Evolutionary conservation across 2,888 invertebrate genomes (phyloP).

Genomic region (Cheilosia scutellata): DNA sequence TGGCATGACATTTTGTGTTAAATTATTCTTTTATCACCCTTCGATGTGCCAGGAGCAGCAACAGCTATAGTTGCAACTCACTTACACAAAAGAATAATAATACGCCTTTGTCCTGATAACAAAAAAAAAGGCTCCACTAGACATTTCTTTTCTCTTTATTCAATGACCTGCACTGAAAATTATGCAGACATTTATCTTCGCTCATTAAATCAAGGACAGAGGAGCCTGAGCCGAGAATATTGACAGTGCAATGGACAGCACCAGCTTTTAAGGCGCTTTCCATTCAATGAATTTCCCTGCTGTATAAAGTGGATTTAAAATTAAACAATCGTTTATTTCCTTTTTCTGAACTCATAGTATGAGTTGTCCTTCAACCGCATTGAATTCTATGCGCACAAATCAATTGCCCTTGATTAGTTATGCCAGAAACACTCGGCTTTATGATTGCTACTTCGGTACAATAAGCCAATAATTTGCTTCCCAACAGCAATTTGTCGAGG

Average conservation of each 20-base stretch:
- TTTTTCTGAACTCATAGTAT: background rate
- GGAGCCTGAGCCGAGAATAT: background rate
- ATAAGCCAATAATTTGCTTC: conserved; percentile 22
- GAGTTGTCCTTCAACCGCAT: conserved; percentile 19
- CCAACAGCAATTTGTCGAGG: conserved; percentile 5
- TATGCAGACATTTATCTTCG: conserved; percentile 19
- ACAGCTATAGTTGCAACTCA: conserved; percentile 17
- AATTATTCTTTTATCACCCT: conserved; percentile 34
- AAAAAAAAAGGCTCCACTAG: conserved; percentile 9
- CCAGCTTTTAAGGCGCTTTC: background rate
- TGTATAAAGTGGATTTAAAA: background rate
- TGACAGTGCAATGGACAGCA: conserved; percentile 4
- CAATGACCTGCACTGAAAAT: conserved; percentile 2
- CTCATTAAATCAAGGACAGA: conserved; percentile 39
- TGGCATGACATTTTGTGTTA: conserved; percentile 43
- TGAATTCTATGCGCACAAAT: conserved; percentile 23
- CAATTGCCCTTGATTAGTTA: conserved; percentile 42
- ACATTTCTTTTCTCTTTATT: conserved; percentile 5
- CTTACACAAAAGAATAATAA: background rate
- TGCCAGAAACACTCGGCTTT: conserved; percentile 14
- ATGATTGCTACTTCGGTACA: conserved; percentile 7
- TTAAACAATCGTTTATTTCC: conserved; percentile 13
- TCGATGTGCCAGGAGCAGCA: conserved; percentile 1
- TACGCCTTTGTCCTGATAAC: conserved; percentile 18
- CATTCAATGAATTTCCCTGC: background rate